A percentile compares a stretch with the other conserved stretches of the same genome.
These are phyloP conservation scores for Illadopsis cleaveri DNA, from an alignment of 2,113 vertebrate species.

Conservation along the genomic window DNA sequence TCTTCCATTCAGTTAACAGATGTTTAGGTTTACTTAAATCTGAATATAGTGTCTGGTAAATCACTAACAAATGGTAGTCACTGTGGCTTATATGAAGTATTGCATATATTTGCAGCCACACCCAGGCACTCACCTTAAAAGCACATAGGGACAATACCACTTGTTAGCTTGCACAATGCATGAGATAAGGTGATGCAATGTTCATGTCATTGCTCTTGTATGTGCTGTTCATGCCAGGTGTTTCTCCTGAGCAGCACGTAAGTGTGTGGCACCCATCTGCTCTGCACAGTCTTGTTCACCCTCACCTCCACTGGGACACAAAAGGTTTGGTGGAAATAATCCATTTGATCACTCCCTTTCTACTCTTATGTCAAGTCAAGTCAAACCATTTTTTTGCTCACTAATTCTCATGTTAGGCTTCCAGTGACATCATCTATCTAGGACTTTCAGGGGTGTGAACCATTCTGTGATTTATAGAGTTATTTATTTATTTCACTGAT, in stretches of 20 bases:
- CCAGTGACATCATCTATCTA: background rate
- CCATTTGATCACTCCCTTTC: background rate
- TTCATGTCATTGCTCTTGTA: background rate
- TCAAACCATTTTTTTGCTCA: background rate
- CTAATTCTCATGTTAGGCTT: background rate
- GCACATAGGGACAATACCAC: background rate
- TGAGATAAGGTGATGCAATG: slow-evolving; percentile 25
- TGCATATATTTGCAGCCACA: slow-evolving; percentile 9
- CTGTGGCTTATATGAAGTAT: background rate
- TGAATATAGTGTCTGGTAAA: background rate
- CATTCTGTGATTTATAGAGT: slow-evolving; percentile 11
- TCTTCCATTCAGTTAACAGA: background rate
- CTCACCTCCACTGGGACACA: background rate
- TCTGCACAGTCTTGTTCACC: background rate
- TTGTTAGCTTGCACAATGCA: slow-evolving; percentile 12
- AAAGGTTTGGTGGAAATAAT: background rate
- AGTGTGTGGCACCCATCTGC: background rate
- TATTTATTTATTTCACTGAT: background rate
- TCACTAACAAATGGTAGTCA: background rate
- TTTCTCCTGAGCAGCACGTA: background rate
- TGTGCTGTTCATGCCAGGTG: background rate
- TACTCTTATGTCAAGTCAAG: background rate
- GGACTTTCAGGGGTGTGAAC: background rate
- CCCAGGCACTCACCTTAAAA: slow-evolving; percentile 38
- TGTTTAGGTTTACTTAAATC: background rate